Evolutionary conservation across 2,113 vertebrate species (phyloP), one percentile per base, ranked within the genome.

Genomic region (Corythoichthys intestinalis): DNA sequence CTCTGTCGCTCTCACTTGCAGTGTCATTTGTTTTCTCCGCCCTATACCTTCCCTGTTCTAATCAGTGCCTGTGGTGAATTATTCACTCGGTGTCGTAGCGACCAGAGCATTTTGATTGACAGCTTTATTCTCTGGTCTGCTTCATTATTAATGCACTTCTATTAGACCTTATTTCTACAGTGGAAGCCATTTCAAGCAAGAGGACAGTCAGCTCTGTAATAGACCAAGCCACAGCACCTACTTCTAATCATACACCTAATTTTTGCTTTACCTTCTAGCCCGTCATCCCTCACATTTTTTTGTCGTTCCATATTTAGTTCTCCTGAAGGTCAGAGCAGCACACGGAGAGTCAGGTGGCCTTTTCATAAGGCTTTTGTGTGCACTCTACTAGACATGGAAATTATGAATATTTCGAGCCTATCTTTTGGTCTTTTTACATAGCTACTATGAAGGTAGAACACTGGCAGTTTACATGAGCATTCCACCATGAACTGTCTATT

Each of bases 21-120:
- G 63, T 75, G 65, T 80, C 68, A 41, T 53, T 44, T 58, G 53
- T 62, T 75, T 56, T 81, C 70, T 75, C 66, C 71, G 46, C 14
- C 67, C 74, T 78, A 28, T 28, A 61, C 46, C 69, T 75, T 64
- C 66, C 66, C 65, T 69, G 69, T 84, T 83, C 83, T 89, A 90
- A 93, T 91, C 89, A 91, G 84, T 87, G 83, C 82, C 72, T 34
- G 72, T 68, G 72, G 81, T 93, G 83, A 92, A 92, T 93, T 83
- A 93, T 93, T 91, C 83, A 93, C 84, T 74, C 65, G 50, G 79
- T 66, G 76, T 75, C 41, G 77, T 80, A 79, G 67, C 67, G 84
- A 89, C 71, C 84, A 78, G 85, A 82, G 82, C 66, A 75, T 75
- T 86, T 85, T 89, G 86, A 91, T 85, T 90, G 90, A 81, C 90